Evolutionary conservation across 2,888 invertebrate species (phyloP), one percentile per base, ranked within the genome.

Genomic region (Digitonthophagus gazella): DNA sequence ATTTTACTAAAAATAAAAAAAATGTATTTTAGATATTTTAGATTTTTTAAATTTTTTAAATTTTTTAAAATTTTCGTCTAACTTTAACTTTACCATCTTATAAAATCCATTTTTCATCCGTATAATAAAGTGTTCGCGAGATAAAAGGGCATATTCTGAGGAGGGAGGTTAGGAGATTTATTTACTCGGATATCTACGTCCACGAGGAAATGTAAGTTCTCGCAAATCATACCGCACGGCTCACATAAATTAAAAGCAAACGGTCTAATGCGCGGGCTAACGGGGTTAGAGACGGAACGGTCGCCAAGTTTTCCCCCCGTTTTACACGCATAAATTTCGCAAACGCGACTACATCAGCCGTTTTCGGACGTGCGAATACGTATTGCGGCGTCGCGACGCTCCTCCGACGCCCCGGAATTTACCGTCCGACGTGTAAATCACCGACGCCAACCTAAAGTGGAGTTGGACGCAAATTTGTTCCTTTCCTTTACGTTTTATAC

Each of bases 221-320:
- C 28, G 28, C 28, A 44, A 44, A 44, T 44, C 28, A 44, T 44
- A 44, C n/a, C 28, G 28, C 6, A 44, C 8, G 8, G 28, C 28
- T 44, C 28, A 44, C 28, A 44, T 44, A 44, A 44, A 44, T 44
- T 44, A 44, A 44, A 44, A 44, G 28, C 28, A 44, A 44, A 44
- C 28, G 28, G 28, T 44, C 28, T 44, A 44, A 44, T 44, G 28
- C 28, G 28, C 28, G 6, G 28, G 28, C 15, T 58, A 16, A 16
- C 58, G 18, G 58, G 18, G 18, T 15, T 16, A 58, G 16, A 18
- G 18, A 58, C 58, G 18, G 3, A 61, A 18, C 61, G 61, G 18
- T 61, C n/a, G 61, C 61, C 61, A 61, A 61, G 61, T 61, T 61
- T 61, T 61, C 19, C 61, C 61, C 20, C n/a, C n/a, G n/a, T n/a